Conservation (phyloP, 2,888 invertebrate genomes). For the Chalcis sispes region DNA sequence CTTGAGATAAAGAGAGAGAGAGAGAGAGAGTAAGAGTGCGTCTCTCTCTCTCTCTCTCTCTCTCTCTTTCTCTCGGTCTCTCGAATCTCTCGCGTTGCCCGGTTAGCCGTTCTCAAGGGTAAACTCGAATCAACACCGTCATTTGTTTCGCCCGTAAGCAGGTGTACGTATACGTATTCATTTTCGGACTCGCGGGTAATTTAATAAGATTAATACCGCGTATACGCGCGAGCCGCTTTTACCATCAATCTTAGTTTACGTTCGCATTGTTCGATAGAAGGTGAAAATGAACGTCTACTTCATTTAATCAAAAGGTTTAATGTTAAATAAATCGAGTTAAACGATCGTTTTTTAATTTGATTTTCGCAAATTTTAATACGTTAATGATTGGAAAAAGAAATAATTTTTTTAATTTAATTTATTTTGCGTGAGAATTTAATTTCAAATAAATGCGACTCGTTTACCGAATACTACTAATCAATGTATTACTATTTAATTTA, state of each 20-base stretch:
- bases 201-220: slow-evolving; percentile 45
- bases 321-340: too few relatives aligned
- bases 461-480: too few relatives aligned
- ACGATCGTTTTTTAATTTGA: too few relatives aligned
- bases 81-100: background rate
- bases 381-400: too few relatives aligned
- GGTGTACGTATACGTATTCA: slow-evolving; percentile 19
- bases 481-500: too few relatives aligned
- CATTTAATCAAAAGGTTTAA: slow-evolving; percentile 4
- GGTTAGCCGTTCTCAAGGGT: background rate
- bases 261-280: slow-evolving; percentile 23
- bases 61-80: slow-evolving; percentile 7
- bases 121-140: slow-evolving; percentile 42
- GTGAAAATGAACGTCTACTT: slow-evolving; percentile 19
- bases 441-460: too few relatives aligned
- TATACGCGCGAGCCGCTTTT: background rate
- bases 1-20: slow-evolving; percentile 49
- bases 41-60: slow-evolving; percentile 22
- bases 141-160: slow-evolving; percentile 35
- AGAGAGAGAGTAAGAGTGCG: background rate
- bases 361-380: too few relatives aligned
- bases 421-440: too few relatives aligned
- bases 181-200: slow-evolving; percentile 39
- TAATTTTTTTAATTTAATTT: too few relatives aligned
- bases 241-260: slow-evolving; percentile 35